Conservation (phyloP, 2,113 vertebrate species). For the Gavia stellata region DNA sequence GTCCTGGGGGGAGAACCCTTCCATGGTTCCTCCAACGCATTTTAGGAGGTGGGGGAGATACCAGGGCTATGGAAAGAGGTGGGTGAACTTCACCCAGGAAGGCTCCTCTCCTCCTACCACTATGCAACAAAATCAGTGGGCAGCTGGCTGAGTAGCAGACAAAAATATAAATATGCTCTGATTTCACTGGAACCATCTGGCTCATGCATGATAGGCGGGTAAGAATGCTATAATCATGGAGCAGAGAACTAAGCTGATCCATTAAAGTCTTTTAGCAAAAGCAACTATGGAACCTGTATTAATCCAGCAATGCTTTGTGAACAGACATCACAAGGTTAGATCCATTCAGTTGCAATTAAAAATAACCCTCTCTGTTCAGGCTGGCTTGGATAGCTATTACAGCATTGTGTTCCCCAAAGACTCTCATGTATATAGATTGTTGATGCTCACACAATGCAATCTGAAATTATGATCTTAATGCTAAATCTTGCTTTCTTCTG, state of each 20-base stretch:
- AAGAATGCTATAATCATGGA: constrained; percentile 52
- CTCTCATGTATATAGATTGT: constrained; percentile 1
- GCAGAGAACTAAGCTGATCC: constrained; percentile 40
- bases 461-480: constrained; percentile 65
- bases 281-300: constrained; percentile 16
- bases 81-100: background rate
- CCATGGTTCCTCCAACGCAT: rapidly evolving
- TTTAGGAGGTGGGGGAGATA: background rate
- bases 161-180: constrained; percentile 49
- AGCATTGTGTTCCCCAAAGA: background rate
- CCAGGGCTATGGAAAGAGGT: rapidly evolving
- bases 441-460: constrained; percentile 40
- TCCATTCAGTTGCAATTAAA: constrained; percentile 21
- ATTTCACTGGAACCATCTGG: constrained; percentile 56
- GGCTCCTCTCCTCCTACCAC: constrained; percentile 21
- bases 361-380: background rate
- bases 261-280: constrained; percentile 67
- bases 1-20: background rate
- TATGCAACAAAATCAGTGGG: constrained; percentile 14
- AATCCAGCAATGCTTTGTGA: constrained; percentile 17
- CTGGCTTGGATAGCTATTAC: background rate
- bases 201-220: constrained; percentile 42
- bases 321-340: constrained; percentile 49
- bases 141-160: constrained; percentile 50
- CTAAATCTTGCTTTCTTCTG: constrained; percentile 60